These are phyloP conservation scores for Cynopterus brachyotis DNA, from an alignment of 2,113 vertebrate species.

Conservation along the genomic window DNA sequence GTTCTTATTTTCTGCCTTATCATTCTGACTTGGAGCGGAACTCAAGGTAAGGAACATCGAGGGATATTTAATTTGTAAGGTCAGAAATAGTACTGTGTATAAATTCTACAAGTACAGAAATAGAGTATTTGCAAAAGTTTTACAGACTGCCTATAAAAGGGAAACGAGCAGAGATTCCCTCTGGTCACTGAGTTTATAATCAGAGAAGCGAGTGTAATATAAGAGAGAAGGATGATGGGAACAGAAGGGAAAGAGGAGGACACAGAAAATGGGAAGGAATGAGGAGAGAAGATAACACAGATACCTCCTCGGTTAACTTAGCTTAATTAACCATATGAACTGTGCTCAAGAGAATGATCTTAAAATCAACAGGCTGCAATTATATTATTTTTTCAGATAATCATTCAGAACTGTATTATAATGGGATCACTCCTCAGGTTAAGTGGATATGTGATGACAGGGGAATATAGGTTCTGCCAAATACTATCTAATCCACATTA, in stretches of 20 bases:
- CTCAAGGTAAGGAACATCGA: slow-evolving; percentile 67
- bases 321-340: background rate
- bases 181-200: background rate
- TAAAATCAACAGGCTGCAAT: background rate
- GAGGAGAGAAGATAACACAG: background rate
- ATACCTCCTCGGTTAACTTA: background rate
- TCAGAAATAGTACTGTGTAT: background rate
- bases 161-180: background rate
- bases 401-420: background rate
- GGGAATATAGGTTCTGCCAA: background rate
- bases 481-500: background rate
- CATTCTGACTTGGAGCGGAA: slow-evolving; percentile 52
- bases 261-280: background rate
- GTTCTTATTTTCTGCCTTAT: slow-evolving; percentile 62
- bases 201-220: slow-evolving; percentile 30
- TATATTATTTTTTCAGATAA: background rate
- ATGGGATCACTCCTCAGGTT: background rate
- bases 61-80: slow-evolving; percentile 8
- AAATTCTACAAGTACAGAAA: background rate
- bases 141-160: background rate
- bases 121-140: background rate
- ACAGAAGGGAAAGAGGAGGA: background rate
- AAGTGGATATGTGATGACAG: background rate
- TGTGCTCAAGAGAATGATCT: background rate
- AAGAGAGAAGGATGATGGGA: background rate